phyloP scores from a whole-genome alignment of 1,140 invertebrate species.

The Nephila pilipes region DNA sequence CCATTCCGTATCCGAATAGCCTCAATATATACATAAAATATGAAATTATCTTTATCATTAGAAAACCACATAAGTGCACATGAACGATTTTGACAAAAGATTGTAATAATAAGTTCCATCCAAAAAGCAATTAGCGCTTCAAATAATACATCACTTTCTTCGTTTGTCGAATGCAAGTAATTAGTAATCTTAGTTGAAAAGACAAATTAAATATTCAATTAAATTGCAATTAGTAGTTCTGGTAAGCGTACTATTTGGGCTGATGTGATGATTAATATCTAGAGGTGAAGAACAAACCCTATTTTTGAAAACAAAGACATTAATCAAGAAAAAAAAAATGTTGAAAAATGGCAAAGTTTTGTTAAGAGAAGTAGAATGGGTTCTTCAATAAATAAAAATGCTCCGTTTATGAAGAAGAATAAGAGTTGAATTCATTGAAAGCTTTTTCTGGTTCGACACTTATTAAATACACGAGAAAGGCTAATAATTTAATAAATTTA shows the following conservation, averaged over 20 bases:
- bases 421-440: too few species aligned
- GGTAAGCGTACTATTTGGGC: not conserved
- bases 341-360: not conserved
- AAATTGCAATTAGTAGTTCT: slow-evolving; percentile 51
- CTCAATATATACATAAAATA: too few species aligned
- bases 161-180: slow-evolving; percentile 16
- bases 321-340: not conserved
- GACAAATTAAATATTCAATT: slow-evolving; percentile 64
- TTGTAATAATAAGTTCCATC: not conserved
- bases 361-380: not conserved
- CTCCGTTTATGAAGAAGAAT: too few species aligned
- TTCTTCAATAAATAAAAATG: too few species aligned
- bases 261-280: slow-evolving; percentile 22
- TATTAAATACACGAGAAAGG: too few species aligned
- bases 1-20: too few species aligned
- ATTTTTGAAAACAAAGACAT: not conserved
- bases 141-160: slow-evolving; percentile 40
- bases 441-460: too few species aligned
- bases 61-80: not conserved
- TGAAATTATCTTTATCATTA: not conserved
- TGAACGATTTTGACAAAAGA: not conserved
- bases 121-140: slow-evolving; percentile 29
- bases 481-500: too few species aligned
- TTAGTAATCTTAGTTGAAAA: slow-evolving; percentile 48
- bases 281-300: not conserved